Base-by-base conservation (phyloP, 2,888 invertebrate genomes). In the Ichneumon xanthorius region DNA sequence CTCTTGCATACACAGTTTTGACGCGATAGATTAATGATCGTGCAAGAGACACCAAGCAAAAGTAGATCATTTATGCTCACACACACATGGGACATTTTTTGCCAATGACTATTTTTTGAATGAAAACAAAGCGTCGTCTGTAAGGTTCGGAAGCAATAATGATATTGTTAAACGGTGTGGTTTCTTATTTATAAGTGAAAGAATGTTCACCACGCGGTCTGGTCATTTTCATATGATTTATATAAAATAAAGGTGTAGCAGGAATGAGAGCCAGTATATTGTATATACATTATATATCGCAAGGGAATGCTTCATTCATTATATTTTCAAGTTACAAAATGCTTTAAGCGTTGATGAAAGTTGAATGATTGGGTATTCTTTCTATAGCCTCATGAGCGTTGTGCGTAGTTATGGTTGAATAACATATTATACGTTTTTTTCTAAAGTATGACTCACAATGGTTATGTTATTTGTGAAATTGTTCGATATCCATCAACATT, bases 361-460 rank as follows among this genome's bases (percentile, higher is more conserved):
- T 91, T 91, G 91, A 83, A 80, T 75, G 79, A 88, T 87, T 91
- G 91, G 91, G 91, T 91, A 85, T 63, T 73, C 70, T 80, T 76
- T 63, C 33, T 81, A 22, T 61, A 84, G 73, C 50, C 53, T 78
- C 65, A 68, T 76, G 50, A 53, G 63, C 78, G 33, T 79, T 79
- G 79, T 70, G 78, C 73, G 78, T 80, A 71, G 82, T 86, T 84
- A 77, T 40, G 40, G 68, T 82, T 68, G 45, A 9, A 71, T 37
- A 45, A 26, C 26, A 26, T 40, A 70, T 77, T 26, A 77, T 73
- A 45, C 19, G 14, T n/a, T 67, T 84, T 61, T 76, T 80, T 68
- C 9, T 4, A 11, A 37, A 22, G 63, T 67, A 76, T 4, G 37
- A 19, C 48, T 63, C 71, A 53, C 63, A 48, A 40, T 76, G 45